Conservation (phyloP, 2,888 invertebrate genomes). For the Geotrupes spiniger region DNA sequence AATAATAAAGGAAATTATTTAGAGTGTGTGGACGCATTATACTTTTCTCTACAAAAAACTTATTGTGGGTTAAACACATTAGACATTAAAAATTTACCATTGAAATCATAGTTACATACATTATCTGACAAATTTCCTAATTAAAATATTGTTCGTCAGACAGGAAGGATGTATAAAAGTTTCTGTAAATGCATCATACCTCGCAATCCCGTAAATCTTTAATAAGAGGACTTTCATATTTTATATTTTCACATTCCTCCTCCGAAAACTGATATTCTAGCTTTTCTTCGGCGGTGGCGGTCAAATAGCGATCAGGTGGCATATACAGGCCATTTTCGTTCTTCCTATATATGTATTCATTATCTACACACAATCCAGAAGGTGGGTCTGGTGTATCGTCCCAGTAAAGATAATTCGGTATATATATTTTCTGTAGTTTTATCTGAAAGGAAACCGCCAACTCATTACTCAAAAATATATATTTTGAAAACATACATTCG, state of each 20-base stretch:
- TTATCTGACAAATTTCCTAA: too few relatives aligned
- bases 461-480: too few relatives aligned
- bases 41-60: too few relatives aligned
- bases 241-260: conserved; percentile 58
- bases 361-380: conserved; percentile 51
- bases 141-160: too few relatives aligned
- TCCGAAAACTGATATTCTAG: conserved; percentile 56
- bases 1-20: too few relatives aligned
- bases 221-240: conserved; percentile 62
- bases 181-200: conserved; percentile 65
- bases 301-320: conserved; percentile 48
- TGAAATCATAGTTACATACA: too few relatives aligned
- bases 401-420: conserved; percentile 46
- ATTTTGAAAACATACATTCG: conserved; percentile 36
- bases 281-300: conserved; percentile 45
- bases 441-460: too few relatives aligned
- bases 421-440: conserved; percentile 43
- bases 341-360: conserved; percentile 45
- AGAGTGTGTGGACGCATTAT: too few relatives aligned
- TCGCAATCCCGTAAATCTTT: conserved; percentile 57
- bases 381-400: conserved; percentile 48
- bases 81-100: too few relatives aligned
- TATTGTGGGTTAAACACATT: too few relatives aligned
- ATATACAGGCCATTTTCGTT: conserved; percentile 48
- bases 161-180: too few relatives aligned